Base-by-base conservation (phyloP, 2,797 vertebrate genomes). In the Micropoecilia bifurca region DNA sequence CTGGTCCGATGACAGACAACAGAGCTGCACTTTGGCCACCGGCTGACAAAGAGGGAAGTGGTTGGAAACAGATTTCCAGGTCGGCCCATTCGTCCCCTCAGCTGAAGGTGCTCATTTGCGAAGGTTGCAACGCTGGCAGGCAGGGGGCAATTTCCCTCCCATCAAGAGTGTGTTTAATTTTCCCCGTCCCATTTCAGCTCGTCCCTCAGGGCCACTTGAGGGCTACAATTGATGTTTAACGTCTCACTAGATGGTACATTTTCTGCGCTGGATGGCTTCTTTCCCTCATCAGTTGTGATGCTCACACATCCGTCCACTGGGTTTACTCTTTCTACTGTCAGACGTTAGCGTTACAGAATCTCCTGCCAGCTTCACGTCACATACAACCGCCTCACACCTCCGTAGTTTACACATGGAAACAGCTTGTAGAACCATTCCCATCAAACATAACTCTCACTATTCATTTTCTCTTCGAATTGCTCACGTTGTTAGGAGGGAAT, bases 81-180 rank as follows among this genome's bases (percentile, higher is more conserved):
- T 55, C 50, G 61, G 75, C 59, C 57, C 83, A 77, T 86, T 87
- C 55, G 45, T 53, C 75, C 73, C 68, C 74, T 77, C 76, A 20
- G 80, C 85, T 83, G 53, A 90, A 92, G 88, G 91, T 92, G 90
- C 90, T 94, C 88, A 94, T 95, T 93, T 95, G 85, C 80, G 0
- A 75, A 87, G 92, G 85, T 75, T 83, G 85, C 75, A 47, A 89
- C 88, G 84, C 80, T 0, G 66, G 71, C 71, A 59, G 86, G 69
- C 68, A 2, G 73, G 80, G 86, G 83, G 80, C 88, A 93, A 94
- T 94, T 94, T 93, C 83, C 78, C 85, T 90, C 85, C 83, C 87
- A 91, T 94, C 91, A 90, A 93, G 81, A 85, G 80, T 84, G 80
- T 83, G 83, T 95, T 95, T 95, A 95, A 95, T 96, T 95, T 91